These are phyloP conservation scores for Stramonita haemastoma DNA, from an alignment of 2,888 invertebrate species.

Conservation along the genomic window DNA sequence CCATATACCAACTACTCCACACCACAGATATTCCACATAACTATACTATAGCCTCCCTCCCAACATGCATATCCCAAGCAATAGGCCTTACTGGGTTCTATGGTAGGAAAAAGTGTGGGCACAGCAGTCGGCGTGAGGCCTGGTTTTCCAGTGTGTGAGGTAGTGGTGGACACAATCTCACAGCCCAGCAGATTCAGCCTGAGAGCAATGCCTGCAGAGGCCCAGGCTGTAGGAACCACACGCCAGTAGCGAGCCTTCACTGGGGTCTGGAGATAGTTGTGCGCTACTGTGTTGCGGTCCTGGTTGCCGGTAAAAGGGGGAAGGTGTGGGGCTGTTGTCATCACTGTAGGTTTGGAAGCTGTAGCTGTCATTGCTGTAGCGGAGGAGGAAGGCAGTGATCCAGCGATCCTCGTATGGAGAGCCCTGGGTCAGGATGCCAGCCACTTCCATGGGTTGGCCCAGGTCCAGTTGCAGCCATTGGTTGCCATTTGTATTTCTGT, in stretches of 20 bases:
- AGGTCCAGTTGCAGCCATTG: constrained; percentile 69
- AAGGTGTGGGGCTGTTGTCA: constrained; percentile 48
- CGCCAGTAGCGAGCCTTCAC: constrained; percentile 60
- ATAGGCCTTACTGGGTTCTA: constrained; percentile 51
- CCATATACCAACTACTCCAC: neutral
- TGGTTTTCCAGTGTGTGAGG: neutral
- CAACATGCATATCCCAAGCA: neutral
- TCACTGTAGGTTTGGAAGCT: constrained; percentile 60
- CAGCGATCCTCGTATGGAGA: constrained; percentile 59
- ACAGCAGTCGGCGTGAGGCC: constrained; percentile 36
- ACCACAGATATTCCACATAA: neutral
- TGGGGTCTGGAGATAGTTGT: neutral
- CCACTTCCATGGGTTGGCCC: constrained; percentile 56
- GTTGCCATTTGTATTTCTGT: constrained; percentile 53
- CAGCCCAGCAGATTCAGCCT: constrained; percentile 66
- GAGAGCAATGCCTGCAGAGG: constrained; percentile 56
- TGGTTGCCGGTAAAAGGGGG: constrained; percentile 20
- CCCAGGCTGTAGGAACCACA: constrained; percentile 59
- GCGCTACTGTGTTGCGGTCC: constrained; percentile 49
- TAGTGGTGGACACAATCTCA: constrained; percentile 5
- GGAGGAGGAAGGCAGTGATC: constrained; percentile 58
- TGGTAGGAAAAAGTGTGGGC: constrained; percentile 51
- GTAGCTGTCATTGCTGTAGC: constrained; percentile 63
- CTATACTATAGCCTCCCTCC: neutral
- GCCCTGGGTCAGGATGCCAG: constrained; percentile 67